phyloP scores from a whole-genome alignment of 2,888 invertebrate genomes.

The Tribolium freemani region DNA sequence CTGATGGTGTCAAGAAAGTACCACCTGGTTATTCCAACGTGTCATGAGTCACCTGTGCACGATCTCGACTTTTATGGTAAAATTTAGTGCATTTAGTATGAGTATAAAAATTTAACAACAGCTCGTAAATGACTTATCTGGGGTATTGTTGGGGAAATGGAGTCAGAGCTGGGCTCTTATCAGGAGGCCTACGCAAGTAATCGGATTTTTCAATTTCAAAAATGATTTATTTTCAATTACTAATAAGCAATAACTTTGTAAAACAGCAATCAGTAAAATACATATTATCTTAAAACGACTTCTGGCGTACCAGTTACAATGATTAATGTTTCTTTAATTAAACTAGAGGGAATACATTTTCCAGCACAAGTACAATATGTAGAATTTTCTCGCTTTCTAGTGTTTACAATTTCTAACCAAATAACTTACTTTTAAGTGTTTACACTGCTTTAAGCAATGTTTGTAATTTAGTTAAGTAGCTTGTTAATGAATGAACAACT shows the following conservation, averaged over 20 bases:
- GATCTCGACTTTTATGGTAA: background rate
- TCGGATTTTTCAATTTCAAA: background rate
- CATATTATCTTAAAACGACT: too few relatives aligned
- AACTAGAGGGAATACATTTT: too few relatives aligned
- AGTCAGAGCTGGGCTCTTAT: background rate
- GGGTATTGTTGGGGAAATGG: background rate
- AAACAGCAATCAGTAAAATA: too few relatives aligned
- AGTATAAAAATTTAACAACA: background rate
- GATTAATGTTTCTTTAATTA: too few relatives aligned
- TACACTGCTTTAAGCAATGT: background rate
- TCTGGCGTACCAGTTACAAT: too few relatives aligned
- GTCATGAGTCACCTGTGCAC: background rate
- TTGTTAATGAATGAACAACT: background rate
- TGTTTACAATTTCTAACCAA: background rate
- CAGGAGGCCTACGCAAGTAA: background rate
- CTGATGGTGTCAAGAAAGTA: background rate
- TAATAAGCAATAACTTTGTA: too few relatives aligned
- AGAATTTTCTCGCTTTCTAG: background rate
- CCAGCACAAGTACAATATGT: too few relatives aligned
- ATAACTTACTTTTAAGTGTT: background rate
- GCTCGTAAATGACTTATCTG: background rate
- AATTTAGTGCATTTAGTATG: background rate
- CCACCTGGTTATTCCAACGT: background rate
- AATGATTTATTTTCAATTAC: background rate
- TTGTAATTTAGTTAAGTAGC: background rate